These are phyloP conservation scores for Oryzias curvinotus DNA, from an alignment of 2,113 vertebrate genomes.

Conservation along the genomic window DNA sequence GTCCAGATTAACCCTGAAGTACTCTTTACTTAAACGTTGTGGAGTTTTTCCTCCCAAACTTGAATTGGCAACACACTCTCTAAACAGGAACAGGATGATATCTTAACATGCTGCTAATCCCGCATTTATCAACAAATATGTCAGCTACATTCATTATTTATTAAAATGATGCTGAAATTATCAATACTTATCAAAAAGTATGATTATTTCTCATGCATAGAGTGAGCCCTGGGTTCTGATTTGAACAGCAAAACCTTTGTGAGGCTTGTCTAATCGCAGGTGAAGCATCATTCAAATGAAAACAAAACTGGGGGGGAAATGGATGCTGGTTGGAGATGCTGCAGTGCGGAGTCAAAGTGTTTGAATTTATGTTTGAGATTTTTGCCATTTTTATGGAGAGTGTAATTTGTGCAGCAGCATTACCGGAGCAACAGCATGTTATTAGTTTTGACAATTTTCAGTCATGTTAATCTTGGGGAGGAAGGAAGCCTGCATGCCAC, in stretches of 20 bases:
- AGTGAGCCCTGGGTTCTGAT: slow-evolving; percentile 22
- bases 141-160: slow-evolving; percentile 59
- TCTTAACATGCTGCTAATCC: slow-evolving; percentile 33
- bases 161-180: slow-evolving; percentile 40
- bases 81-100: slow-evolving; percentile 17
- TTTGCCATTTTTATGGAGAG: slow-evolving; percentile 62
- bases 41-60: slow-evolving; percentile 27
- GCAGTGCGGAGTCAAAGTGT: slow-evolving; percentile 32
- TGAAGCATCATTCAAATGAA: slow-evolving; percentile 69
- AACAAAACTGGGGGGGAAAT: slow-evolving; percentile 37
- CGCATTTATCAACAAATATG: slow-evolving; percentile 31
- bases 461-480: slow-evolving; percentile 60
- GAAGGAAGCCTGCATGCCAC: slow-evolving; percentile 63
- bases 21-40: slow-evolving; percentile 34
- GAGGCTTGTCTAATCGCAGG: slow-evolving; percentile 71
- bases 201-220: slow-evolving; percentile 27
- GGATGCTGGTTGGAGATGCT: slow-evolving; percentile 36
- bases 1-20: slow-evolving; percentile 44
- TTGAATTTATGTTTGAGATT: slow-evolving; percentile 58
- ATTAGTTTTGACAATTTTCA: slow-evolving; percentile 69
- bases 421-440: slow-evolving; percentile 61
- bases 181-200: slow-evolving; percentile 51
- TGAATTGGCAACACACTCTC: slow-evolving; percentile 21
- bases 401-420: slow-evolving; percentile 64
- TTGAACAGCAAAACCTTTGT: slow-evolving; percentile 35